phyloP scores from a whole-genome alignment of 35 echinoderm and acorn worm genomes.

The Heliocidaris tuberculata region DNA sequence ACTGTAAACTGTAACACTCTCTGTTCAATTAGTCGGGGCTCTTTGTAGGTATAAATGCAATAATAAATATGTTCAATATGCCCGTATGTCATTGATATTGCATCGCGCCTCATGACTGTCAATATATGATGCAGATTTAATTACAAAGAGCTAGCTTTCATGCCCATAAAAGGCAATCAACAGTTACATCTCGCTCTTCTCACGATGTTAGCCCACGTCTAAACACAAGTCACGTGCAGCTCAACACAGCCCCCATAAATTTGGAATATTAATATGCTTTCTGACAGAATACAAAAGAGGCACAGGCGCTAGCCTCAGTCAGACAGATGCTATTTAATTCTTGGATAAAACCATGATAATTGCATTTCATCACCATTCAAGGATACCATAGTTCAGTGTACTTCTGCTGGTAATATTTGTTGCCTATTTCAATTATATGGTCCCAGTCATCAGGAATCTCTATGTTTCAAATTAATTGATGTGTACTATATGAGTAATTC shows the following conservation, averaged over 20 bases:
- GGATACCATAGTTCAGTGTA: conserved; percentile 8
- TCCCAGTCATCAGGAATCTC: neutral
- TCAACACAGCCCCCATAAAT: neutral
- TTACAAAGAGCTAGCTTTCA: neutral
- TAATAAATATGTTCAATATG: neutral
- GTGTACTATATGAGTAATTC: neutral
- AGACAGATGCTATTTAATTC: conserved; percentile 2
- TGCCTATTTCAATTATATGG: neutral
- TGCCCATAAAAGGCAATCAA: neutral
- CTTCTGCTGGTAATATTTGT: neutral
- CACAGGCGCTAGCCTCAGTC: neutral
- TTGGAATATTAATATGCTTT: neutral
- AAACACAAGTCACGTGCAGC: neutral
- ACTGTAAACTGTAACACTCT: neutral
- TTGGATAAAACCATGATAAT: conserved; percentile 5
- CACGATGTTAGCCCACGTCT: neutral
- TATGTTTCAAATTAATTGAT: neutral
- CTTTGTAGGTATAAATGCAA: neutral
- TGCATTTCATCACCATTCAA: neutral
- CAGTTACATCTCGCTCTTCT: neutral
- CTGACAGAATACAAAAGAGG: neutral
- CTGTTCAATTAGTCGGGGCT: neutral
- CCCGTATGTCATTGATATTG: neutral
- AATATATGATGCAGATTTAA: neutral
- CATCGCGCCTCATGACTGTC: neutral